Conservation (phyloP, 2,113 vertebrate species). For the Tenrec ecaudatus region DNA sequence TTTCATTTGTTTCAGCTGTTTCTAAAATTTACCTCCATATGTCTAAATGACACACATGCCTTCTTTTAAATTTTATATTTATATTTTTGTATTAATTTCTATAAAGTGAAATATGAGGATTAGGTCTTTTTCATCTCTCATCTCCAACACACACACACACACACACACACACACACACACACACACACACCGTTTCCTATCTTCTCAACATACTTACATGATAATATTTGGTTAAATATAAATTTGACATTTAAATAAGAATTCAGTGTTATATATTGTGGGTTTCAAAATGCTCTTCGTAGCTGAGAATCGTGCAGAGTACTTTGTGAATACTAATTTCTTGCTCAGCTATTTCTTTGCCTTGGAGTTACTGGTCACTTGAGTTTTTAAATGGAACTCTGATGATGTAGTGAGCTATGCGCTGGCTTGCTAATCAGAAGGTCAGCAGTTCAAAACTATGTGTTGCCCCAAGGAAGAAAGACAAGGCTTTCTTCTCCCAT, state of each 20-base stretch:
- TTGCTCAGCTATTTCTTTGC: neutral
- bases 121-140: neutral
- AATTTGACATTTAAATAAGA: neutral
- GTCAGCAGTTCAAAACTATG: no score
- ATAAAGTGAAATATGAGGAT: neutral
- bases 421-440: no score
- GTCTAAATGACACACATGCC: neutral
- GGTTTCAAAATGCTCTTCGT: neutral
- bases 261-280: neutral
- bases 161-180: neutral
- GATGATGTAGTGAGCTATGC: no score
- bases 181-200: neutral
- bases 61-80: constrained; percentile 17
- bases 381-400: neutral
- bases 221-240: constrained; percentile 25
- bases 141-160: neutral
- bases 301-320: neutral
- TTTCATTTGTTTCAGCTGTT: neutral
- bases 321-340: neutral
- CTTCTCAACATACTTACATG: neutral
- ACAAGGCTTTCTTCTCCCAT: no score
- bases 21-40: neutral
- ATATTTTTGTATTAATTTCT: neutral
- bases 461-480: no score
- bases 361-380: constrained; percentile 16